Evolutionary conservation across 2,888 invertebrate genomes (phyloP), one percentile per base, ranked within the genome.

Genomic region (Orchesellides sinensis): DNA sequence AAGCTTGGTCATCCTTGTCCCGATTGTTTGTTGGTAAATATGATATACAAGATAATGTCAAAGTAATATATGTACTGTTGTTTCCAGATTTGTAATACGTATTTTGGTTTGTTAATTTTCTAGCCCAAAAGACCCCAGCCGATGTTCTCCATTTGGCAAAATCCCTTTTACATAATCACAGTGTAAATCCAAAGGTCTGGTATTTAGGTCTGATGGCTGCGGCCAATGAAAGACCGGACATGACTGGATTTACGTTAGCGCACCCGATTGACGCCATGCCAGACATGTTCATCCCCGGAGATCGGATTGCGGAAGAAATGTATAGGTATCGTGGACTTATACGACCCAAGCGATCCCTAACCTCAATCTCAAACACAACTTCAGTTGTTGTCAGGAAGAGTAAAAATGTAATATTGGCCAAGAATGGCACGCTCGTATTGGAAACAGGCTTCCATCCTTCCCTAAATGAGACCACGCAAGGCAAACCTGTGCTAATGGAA

Each of bases 181-280:
- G 75, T 10, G 47, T 84, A 0, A 79, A 84, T 52, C 83, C 82
- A 0, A 84, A 84, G 19, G 79, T 83, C 21, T 84, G 84, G 84
- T 84, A 84, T 35, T 27, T 61, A 3, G 84, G 56, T 0, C 40
- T 84, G 3, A 32, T 49, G 17, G 47, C 68, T 21, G 74, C 82
- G 8, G 19, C 78, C 2, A 10, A 56, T 10, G 49, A 78, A 25
- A 27, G 84, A 40, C 54, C 63, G 1, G 84, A 84, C 21, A 84
- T 84, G 84, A 21, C 40, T 2, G 84, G 84, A n/a, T 65, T 84
- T 5, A 4, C 27, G 14, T 21, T 84, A 27, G 68, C 84, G 17
- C 65, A 69, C 54, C 84, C 84, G 19, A 8, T 84, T 25, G 78
- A 84, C 54, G 84, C 84, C 25, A 63, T 84, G 54, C 84, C 84